phyloP scores from a whole-genome alignment of 2,797 vertebrate genomes.

The Enteromius treurensis region DNA sequence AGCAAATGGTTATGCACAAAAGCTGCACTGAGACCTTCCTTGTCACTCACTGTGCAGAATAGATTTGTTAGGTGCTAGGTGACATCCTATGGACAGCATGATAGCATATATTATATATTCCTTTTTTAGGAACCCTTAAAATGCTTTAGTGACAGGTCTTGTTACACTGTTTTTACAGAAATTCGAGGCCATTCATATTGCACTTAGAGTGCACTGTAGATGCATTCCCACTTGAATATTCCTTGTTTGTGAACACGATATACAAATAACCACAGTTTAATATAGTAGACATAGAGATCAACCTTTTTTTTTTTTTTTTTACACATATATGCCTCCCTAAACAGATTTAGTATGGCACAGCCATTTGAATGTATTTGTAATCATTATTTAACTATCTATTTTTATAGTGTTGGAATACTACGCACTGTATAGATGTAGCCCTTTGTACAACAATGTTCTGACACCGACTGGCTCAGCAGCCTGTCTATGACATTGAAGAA shows the following conservation, averaged over 20 bases:
- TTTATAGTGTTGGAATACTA: slow-evolving; percentile 50
- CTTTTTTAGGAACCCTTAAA: slow-evolving; percentile 27
- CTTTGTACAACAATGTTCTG: slow-evolving; percentile 31
- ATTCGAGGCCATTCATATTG: slow-evolving; percentile 12
- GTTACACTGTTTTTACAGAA: slow-evolving; percentile 25
- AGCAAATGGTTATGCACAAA: slow-evolving; percentile 45
- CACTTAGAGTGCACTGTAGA: slow-evolving; percentile 27
- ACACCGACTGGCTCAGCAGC: slow-evolving; percentile 46
- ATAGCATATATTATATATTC: slow-evolving; percentile 27
- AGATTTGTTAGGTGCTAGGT: slow-evolving; percentile 51
- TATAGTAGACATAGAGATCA: slow-evolving; percentile 17
- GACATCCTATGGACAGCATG: slow-evolving; percentile 23
- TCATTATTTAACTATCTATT: slow-evolving; percentile 40
- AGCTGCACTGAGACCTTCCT: slow-evolving; percentile 52
- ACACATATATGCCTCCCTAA: slow-evolving; percentile 48
- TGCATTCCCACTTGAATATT: slow-evolving; percentile 31
- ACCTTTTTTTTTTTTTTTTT: slow-evolving; percentile 14
- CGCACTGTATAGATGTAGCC: slow-evolving; percentile 54
- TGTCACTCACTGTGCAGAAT: slow-evolving; percentile 46
- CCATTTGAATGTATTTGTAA: slow-evolving; percentile 63
- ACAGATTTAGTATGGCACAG: slow-evolving; percentile 51
- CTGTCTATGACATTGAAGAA: slow-evolving; percentile 40
- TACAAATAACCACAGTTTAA: slow-evolving; percentile 39
- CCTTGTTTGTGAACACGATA: not conserved
- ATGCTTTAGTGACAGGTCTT: not conserved